phyloP scores from a whole-genome alignment of 2,113 vertebrate genomes.

The Hyaena hyaena region DNA sequence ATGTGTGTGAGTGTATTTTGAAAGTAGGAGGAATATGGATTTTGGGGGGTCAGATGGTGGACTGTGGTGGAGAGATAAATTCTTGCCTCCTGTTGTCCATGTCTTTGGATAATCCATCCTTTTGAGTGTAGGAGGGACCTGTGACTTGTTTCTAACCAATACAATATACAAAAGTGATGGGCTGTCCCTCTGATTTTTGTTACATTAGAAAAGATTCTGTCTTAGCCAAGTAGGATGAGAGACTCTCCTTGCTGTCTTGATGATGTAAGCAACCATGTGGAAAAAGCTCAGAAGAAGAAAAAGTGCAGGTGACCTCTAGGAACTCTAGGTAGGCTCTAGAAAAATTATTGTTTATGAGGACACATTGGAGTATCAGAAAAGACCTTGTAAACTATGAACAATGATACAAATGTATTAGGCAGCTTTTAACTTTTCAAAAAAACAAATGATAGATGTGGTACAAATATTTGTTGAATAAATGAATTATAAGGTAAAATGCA shows the following conservation, averaged over 20 bases:
- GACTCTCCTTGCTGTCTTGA: not conserved
- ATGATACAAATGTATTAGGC: slow-evolving; percentile 20
- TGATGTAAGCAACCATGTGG: not conserved
- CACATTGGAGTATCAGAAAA: slow-evolving; percentile 43
- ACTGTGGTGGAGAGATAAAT: not conserved
- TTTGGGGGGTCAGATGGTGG: not conserved
- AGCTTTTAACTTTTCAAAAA: slow-evolving; percentile 26
- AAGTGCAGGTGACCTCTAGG: not conserved
- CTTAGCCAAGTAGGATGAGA: not conserved
- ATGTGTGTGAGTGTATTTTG: not conserved
- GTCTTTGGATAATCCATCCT: not conserved
- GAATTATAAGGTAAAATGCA: slow-evolving; percentile 38
- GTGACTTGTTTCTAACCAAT: not conserved
- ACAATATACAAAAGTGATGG: not conserved
- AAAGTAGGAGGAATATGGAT: not conserved
- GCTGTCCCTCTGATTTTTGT: not conserved
- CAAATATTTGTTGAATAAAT: slow-evolving; percentile 58
- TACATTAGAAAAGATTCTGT: not conserved
- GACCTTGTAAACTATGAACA: slow-evolving; percentile 42
- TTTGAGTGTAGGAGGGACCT: not conserved
- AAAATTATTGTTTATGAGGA: slow-evolving; percentile 51
- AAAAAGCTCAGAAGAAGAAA: not conserved
- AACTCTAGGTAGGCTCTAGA: not conserved
- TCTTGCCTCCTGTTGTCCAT: not conserved
- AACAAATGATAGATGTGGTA: not conserved